Conservation (phyloP, 2,888 invertebrate species). For the Eupithecia abbreviata region DNA sequence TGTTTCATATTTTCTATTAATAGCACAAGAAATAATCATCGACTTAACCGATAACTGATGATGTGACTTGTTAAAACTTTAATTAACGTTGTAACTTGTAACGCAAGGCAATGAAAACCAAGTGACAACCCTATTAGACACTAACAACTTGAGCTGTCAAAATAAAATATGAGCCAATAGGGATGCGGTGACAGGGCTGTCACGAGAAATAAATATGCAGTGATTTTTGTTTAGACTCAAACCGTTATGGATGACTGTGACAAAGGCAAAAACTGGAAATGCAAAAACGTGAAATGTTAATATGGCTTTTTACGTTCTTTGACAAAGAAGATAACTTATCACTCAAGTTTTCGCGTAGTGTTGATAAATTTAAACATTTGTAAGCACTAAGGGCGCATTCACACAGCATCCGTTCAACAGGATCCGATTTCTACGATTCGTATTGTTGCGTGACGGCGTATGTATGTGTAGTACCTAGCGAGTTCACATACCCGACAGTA, state of each 20-base stretch:
- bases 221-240: constrained; percentile 51
- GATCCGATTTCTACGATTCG: too few species aligned
- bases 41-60: constrained; percentile 10
- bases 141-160: constrained; percentile 71
- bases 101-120: constrained; percentile 28
- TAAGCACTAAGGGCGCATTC: not conserved
- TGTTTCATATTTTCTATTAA: not conserved
- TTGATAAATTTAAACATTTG: not conserved
- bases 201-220: constrained; percentile 72
- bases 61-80: constrained; percentile 20
- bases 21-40: not conserved
- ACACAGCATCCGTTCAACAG: too few species aligned
- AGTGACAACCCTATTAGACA: constrained; percentile 62
- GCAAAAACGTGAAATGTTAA: not conserved
- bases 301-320: not conserved
- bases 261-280: not conserved
- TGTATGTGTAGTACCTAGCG: too few species aligned
- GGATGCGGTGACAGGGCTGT: constrained; percentile 76
- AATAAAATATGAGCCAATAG: constrained; percentile 82
- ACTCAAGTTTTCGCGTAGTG: not conserved
- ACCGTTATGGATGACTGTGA: not conserved
- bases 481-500: too few species aligned
- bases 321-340: not conserved
- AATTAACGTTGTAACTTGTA: constrained; percentile 18
- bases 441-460: too few species aligned